These are phyloP conservation scores for Pseudochirops corinnae DNA, from an alignment of 2,797 vertebrate genomes.

Conservation along the genomic window DNA sequence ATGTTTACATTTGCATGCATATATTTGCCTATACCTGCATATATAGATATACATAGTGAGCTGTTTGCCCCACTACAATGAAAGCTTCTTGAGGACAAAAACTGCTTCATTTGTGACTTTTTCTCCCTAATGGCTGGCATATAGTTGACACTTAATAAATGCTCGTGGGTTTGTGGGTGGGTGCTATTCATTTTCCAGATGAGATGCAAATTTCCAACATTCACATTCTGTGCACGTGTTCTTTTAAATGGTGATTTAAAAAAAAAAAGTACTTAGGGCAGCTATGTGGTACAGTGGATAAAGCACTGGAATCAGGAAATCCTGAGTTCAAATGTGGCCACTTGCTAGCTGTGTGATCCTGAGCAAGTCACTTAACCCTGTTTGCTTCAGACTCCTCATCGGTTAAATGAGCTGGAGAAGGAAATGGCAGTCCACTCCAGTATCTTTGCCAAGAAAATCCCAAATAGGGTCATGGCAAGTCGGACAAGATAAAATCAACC, in stretches of 20 bases:
- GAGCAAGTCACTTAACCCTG: background rate
- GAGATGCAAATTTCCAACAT: background rate
- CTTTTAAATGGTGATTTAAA: background rate
- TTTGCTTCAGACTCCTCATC: background rate
- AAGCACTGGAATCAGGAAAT: background rate
- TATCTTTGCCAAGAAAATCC: background rate
- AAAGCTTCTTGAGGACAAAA: background rate
- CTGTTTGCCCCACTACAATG: background rate
- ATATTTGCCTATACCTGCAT: background rate
- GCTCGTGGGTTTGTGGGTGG: background rate
- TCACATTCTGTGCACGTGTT: background rate
- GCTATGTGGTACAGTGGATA: background rate
- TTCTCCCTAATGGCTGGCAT: background rate
- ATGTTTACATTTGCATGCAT: background rate
- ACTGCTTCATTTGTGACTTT: background rate
- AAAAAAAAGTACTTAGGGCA: background rate
- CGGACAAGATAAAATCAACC: background rate
- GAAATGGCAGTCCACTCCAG: background rate
- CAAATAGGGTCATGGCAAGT: background rate
- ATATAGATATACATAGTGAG: background rate
- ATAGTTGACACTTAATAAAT: background rate
- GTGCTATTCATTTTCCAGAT: background rate
- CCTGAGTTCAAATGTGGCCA: background rate
- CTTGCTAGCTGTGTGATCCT: background rate
- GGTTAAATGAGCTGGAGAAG: background rate